Evolutionary conservation across 2,797 vertebrate species (phyloP).

Genomic region (Silurus aristotelis): DNA sequence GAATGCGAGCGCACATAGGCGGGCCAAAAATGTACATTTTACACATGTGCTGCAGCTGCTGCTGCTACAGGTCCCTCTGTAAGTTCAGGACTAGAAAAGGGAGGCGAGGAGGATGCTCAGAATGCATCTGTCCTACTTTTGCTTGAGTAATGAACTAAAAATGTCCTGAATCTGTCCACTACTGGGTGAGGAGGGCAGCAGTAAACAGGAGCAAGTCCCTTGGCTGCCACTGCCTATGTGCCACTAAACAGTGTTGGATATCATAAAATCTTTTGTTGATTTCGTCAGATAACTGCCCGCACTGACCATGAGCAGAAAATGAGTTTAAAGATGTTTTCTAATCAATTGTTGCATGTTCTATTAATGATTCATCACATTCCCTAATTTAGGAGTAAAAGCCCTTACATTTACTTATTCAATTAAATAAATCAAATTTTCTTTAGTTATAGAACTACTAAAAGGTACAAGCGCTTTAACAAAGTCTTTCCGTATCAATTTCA

Average conservation of each 20-base stretch:
- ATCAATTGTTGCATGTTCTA: conserved; percentile 4
- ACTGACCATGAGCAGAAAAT: not conserved
- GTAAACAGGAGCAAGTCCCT: conserved; percentile 62
- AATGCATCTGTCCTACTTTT: conserved; percentile 76
- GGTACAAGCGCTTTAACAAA: too few relatives aligned
- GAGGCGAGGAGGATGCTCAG: conserved; percentile 56
- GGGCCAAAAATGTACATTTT: not conserved
- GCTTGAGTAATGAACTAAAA: conserved; percentile 75
- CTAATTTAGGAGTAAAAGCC: not conserved
- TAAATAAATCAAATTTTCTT: not conserved
- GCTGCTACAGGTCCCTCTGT: conserved; percentile 15
- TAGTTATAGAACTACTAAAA: too few relatives aligned
- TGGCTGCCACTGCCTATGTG: conserved; percentile 53
- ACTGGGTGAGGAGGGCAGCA: conserved; percentile 59
- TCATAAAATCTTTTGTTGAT: conserved; percentile 32
- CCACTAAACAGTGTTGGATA: conserved; percentile 47
- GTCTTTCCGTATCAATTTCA: too few relatives aligned
- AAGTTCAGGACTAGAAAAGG: conserved; percentile 35
- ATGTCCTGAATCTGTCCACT: conserved; percentile 78
- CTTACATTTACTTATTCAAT: conserved; percentile 12
- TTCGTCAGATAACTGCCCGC: conserved; percentile 30
- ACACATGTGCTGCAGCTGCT: not conserved
- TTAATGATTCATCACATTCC: not conserved
- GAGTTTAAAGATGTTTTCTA: conserved; percentile 21
- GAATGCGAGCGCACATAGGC: not conserved